Evolutionary conservation across 2,888 invertebrate species (phyloP).

Genomic region (Deroplatys truncata): DNA sequence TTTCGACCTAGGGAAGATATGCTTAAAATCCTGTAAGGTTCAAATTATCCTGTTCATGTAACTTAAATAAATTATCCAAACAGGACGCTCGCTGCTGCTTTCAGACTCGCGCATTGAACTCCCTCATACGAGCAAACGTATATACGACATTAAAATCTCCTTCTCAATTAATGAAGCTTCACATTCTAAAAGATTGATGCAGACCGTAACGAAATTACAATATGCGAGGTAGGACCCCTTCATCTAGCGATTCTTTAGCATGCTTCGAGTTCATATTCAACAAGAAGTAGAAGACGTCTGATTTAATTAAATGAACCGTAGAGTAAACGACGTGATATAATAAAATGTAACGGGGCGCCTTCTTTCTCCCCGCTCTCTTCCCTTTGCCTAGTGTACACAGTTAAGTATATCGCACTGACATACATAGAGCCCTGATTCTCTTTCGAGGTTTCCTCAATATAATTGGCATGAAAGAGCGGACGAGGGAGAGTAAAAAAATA

Average conservation of each 20-base stretch:
- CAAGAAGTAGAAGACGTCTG: constrained; percentile 3
- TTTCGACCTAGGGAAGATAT: too few relatives aligned
- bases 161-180: not conserved
- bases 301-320: constrained; percentile 37
- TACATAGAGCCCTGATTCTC: not conserved
- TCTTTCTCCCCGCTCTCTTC: not conserved
- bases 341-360: constrained; percentile 40
- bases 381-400: constrained; percentile 1
- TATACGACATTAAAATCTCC: not conserved
- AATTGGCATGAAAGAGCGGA: not conserved
- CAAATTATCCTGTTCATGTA: too few relatives aligned
- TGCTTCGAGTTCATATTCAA: constrained; percentile 7
- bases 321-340: constrained; percentile 33
- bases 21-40: too few relatives aligned
- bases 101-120: not conserved
- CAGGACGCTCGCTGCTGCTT: not conserved
- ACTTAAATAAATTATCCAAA: too few relatives aligned
- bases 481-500: not conserved
- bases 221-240: not conserved
- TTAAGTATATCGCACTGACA: not conserved
- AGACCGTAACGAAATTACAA: constrained; percentile 5
- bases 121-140: not conserved
- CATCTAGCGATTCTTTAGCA: not conserved
- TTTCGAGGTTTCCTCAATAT: not conserved
- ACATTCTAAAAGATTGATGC: not conserved